Base-by-base conservation (phyloP, 1,140 invertebrate genomes). In the Metopolophium dirhodum region DNA sequence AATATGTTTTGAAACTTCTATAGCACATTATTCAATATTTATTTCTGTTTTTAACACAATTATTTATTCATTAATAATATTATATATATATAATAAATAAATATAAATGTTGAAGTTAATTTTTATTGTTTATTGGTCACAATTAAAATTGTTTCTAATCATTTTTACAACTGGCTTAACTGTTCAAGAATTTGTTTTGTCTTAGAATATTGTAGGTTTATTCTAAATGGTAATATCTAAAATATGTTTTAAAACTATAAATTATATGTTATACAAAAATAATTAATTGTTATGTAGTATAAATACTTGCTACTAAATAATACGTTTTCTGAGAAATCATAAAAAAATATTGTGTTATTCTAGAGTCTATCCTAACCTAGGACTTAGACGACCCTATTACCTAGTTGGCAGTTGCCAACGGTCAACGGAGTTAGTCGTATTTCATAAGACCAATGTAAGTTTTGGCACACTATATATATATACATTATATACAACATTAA, bases 1-100 rank as follows among this genome's bases (percentile, higher is more conserved):
- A 89, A 89, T 37, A 54, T 89, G 22, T 54, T 89, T 89, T 89
- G 49, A 89, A 54, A 89, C 35, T 54, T 49, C 26, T 7, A n/a
- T 20, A 49, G 49, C 47, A 49, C 47, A 8, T 87, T 49, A 86
- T 87, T 87, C 45, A 41, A 41, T 41, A 87, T 47, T 47, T 4
- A 87, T 87, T 30, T n/a, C 30, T 77, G 30, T n/a, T 68, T n/a
- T 77, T 77, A 77, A 77, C 18, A 77, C n/a, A 35, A 77, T 77
- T n/a, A 77, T 77, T 77, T 68, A 30, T n/a, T 68, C 3, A 30
- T 68, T 68, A n/a, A 68, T 68, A 68, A 30, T 9, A 54, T 54
- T 54, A 7, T 54, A 54, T 61, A 54, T 23, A 0, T 47, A 47
- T 47, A 47, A 30, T 68, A n/a, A n/a, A n/a, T 77, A 18, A n/a